phyloP scores from a whole-genome alignment of 2,797 vertebrate genomes.

The Pangasius sanitwongsei region DNA sequence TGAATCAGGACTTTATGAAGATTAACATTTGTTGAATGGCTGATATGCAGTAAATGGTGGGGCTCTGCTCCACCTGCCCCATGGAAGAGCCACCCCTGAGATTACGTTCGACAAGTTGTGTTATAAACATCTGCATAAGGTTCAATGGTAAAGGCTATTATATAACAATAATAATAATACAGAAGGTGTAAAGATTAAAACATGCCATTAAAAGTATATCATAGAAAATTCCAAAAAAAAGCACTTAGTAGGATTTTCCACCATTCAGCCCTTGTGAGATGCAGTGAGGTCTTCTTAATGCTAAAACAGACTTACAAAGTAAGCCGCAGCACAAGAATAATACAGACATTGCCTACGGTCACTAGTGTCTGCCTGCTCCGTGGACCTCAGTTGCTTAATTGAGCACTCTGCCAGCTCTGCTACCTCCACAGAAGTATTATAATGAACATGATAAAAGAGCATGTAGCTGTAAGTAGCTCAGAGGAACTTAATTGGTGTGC shows the following conservation, averaged over 20 bases:
- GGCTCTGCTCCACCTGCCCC: not conserved
- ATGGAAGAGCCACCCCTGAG: not conserved
- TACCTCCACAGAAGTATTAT: slow-evolving; percentile 33
- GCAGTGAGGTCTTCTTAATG: not conserved
- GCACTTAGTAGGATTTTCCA: not conserved
- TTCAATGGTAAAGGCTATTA: not conserved
- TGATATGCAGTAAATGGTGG: not conserved
- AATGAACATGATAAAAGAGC: slow-evolving; percentile 37
- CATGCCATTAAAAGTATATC: not conserved
- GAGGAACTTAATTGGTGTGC: slow-evolving; percentile 47
- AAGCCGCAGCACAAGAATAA: slow-evolving; percentile 21
- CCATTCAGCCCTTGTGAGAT: not conserved
- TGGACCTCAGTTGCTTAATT: slow-evolving; percentile 25
- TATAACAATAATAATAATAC: too few species aligned
- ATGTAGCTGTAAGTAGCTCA: slow-evolving; percentile 39
- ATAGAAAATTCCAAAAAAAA: not conserved
- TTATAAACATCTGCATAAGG: not conserved
- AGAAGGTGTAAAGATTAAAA: not conserved
- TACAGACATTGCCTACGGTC: slow-evolving; percentile 22
- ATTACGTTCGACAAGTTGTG: not conserved
- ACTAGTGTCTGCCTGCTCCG: slow-evolving; percentile 11
- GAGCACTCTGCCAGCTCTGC: slow-evolving; percentile 6
- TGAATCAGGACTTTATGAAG: not conserved
- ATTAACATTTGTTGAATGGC: not conserved
- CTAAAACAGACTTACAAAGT: slow-evolving; percentile 5